Evolutionary conservation across 2,797 vertebrate species (phyloP), one percentile per base, ranked within the genome.

Genomic region (Leuciscus waleckii): DNA sequence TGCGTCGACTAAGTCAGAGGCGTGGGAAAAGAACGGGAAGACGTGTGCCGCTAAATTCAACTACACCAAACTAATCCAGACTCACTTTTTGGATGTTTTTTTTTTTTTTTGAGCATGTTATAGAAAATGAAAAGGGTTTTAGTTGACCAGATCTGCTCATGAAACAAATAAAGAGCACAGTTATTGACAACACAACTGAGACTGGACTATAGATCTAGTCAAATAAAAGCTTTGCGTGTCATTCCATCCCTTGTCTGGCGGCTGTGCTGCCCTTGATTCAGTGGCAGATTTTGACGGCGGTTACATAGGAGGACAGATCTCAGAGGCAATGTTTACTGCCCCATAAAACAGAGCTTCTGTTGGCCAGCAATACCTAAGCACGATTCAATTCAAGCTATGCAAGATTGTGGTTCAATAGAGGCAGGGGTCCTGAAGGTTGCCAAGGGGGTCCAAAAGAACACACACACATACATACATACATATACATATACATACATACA

Each of bases 291-390:
- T 87, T 89, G 89, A 86, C 85, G 71, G 90, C 89, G 91, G 92
- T 90, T 92, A 87, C 92, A 92, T 88, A 90, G 90, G 88, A 82
- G 89, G 87, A 91, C 56, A 21, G 74, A 88, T 87, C 92, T 92
- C 90, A 88, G 79, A 89, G 90, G 67, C 90, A 88, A 67, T 93
- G 92, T 94, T 94, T 93, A 92, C 92, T 91, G 91, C 83, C 90
- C 87, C 88, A 89, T 93, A 89, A 93, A 91, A 91, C 69, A 78
- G 71, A 90, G 87, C 32, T 90, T 90, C 87, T 83, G 88, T 90
- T 87, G 87, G 54, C 76, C 65, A 88, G 87, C 87, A 87, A 88
- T 89, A 83, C 70, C 89, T 88, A 90, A 86, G 73, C 90, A 89
- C 82, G 76, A 89, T 88, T 89, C 90, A 89, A 85, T 86, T 82